phyloP scores from a whole-genome alignment of 1,140 invertebrate species.

The Tetramorium simillimum region DNA sequence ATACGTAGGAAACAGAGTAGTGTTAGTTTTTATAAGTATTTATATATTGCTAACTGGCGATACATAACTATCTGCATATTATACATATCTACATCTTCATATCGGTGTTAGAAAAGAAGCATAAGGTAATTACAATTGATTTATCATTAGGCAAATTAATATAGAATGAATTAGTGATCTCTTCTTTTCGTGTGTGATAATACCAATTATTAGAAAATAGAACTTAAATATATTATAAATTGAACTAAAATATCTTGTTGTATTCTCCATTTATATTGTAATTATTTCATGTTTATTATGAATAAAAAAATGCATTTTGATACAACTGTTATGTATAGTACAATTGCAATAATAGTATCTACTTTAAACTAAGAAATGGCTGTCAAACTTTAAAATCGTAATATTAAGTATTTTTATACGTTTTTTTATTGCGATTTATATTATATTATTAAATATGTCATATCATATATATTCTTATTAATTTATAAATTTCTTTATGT shows the following conservation, averaged over 20 bases:
- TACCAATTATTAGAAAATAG: background rate
- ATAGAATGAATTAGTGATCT: background rate
- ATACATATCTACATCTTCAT: background rate
- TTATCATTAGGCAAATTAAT: background rate
- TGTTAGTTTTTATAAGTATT: background rate
- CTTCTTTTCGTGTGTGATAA: background rate
- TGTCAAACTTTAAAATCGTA: background rate
- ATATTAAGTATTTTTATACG: slow-evolving; percentile 16
- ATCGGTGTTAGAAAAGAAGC: background rate
- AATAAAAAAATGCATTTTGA: background rate
- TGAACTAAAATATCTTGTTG: background rate
- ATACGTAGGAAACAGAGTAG: background rate
- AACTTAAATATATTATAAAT: background rate
- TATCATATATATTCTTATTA: background rate
- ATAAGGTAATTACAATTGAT: background rate
- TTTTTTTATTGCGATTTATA: background rate
- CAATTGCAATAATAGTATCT: background rate
- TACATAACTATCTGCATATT: too few species aligned
- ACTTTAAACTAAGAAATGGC: background rate
- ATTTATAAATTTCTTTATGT: slow-evolving; percentile 16
- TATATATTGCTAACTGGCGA: background rate
- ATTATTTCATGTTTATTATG: background rate
- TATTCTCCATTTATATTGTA: background rate
- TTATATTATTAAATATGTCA: slow-evolving; percentile 23
- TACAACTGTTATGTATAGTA: background rate